Base-by-base conservation (phyloP, 2,888 invertebrate genomes). In the Catocala sponsa region DNA sequence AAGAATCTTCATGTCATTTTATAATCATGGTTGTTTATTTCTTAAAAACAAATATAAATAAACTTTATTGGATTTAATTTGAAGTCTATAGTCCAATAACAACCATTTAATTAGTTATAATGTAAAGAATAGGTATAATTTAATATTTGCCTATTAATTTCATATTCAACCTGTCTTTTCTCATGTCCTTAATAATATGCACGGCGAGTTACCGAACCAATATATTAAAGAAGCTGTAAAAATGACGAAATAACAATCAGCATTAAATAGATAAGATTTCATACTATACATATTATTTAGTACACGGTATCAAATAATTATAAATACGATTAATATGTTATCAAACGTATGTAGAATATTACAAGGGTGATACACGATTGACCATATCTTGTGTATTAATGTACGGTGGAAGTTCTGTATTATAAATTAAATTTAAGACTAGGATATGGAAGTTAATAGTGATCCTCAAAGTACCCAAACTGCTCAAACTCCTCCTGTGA, bases 241-340 rank as follows among this genome's bases (percentile, higher is more conserved):
- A 56, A 51, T 58, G 1, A 62, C 53, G 43, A 47, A 63, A 60
- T 55, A 57, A 49, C 59, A 69, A 68, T 65, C 52, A 43, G 61
- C 56, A 65, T 42, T 54, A 54, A 51, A 59, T 44, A 53, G 75
- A 75, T 75, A 75, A 75, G 73, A 73, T 74, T 64, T 13, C 62
- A 68, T 70, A 68, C 44, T 55, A 59, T 58, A 48, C 38, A 65
- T 35, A 60, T 73, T 44, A 62, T 58, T 74, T 59, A 57, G 54
- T 63, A 62, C 55, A 63, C 53, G 54, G 53, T 75, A 75, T 73
- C 74, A 69, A 57, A 57, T 71, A 71, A 75, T 75, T 70, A 73
- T 73, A 58, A 70, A 62, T 73, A 70, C 60, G 75, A 76, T 75
- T 74, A 71, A 60, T 69, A 49, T 69, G 72, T 75, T 75, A 76